A percentile compares a stretch with the other conserved stretches of the same genome.
Conservation (phyloP, 2,113 vertebrate genomes). For the Anhinga anhinga region DNA sequence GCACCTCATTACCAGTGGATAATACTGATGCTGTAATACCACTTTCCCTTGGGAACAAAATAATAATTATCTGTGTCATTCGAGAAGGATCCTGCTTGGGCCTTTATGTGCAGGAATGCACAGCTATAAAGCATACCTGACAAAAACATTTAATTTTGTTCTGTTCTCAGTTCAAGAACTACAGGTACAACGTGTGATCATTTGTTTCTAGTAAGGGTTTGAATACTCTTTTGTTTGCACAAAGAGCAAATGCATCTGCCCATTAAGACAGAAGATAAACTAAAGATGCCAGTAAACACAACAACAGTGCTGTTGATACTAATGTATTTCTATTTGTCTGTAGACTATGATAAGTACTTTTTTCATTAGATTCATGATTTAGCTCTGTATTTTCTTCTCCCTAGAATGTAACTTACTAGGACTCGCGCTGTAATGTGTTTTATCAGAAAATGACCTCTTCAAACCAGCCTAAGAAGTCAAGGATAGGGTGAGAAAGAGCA, state of each 20-base stretch:
- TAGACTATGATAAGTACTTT: neutral
- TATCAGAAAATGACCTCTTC: neutral
- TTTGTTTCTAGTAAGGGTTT: neutral
- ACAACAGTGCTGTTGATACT: neutral
- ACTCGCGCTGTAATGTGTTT: neutral
- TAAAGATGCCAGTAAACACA: neutral
- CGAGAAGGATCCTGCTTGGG: neutral
- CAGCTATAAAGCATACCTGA: neutral
- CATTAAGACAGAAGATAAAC: neutral
- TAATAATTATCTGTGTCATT: conserved; percentile 22
- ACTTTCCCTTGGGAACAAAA: conserved; percentile 49
- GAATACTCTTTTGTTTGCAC: neutral
- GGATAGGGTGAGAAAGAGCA: neutral
- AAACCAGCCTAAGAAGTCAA: neutral
- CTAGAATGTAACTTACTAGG: neutral
- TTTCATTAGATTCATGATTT: neutral
- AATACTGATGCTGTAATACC: conserved; percentile 29
- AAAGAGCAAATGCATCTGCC: neutral
- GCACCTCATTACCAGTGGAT: conserved; percentile 43
- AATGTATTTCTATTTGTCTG: neutral
- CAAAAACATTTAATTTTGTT: neutral
- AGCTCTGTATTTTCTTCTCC: neutral
- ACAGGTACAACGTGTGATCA: neutral
- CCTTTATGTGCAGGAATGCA: neutral
- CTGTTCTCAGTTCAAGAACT: neutral